Evolutionary conservation across 2,888 invertebrate genomes (phyloP).

Genomic region (Pollenia griseotomentosa): DNA sequence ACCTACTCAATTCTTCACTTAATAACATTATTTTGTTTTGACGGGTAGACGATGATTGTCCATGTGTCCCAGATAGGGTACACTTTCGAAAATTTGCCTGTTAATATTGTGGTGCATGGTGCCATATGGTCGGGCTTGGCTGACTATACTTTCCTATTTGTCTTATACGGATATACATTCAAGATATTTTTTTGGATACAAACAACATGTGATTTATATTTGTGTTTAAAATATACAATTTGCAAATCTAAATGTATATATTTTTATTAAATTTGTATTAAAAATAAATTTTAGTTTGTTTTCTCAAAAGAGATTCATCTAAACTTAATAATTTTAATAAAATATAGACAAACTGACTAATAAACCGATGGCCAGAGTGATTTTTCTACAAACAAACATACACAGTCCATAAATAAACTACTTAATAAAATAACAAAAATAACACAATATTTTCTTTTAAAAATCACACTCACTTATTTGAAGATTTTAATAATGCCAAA

Average conservation of each 20-base stretch:
- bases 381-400: not conserved
- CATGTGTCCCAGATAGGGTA: too few species aligned
- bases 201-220: not conserved
- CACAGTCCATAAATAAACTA: not conserved
- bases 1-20: too few species aligned
- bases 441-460: not conserved
- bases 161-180: too few species aligned
- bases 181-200: too few species aligned
- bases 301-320: not conserved
- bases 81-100: too few species aligned
- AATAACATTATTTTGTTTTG: too few species aligned
- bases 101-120: too few species aligned
- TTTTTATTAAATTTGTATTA: not conserved
- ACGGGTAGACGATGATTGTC: too few species aligned
- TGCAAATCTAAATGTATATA: too few species aligned
- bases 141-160: too few species aligned
- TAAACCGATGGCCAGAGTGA: not conserved
- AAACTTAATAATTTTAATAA: not conserved
- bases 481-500: too few species aligned
- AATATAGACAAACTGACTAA: not conserved
- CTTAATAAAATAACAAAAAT: constrained; percentile 14
- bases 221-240: not conserved
- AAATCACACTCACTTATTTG: not conserved
- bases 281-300: constrained; percentile 11
- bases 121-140: too few species aligned